Evolutionary conservation across 2,888 invertebrate species (phyloP).

Genomic region (Dryomyza anilis): DNA sequence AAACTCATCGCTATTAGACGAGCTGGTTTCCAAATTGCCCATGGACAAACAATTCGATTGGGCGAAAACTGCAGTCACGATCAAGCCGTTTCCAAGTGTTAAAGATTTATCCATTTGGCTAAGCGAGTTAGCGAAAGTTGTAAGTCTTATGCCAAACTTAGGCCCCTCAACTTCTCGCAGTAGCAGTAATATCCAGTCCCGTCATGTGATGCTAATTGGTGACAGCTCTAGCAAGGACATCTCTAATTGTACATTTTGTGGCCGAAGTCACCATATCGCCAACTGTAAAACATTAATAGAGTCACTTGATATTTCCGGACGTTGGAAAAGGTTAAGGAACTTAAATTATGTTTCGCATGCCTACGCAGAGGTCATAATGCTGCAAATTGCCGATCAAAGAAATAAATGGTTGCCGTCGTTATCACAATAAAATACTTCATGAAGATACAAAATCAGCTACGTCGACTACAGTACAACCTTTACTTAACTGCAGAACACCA

Average conservation of each 20-base stretch:
- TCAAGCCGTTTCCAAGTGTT: slow-evolving; percentile 23
- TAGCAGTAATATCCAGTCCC: no score
- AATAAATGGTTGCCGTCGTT: neutral
- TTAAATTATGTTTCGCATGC: slow-evolving; percentile 17
- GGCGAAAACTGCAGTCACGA: slow-evolving; percentile 11
- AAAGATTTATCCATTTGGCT: slow-evolving; percentile 16
- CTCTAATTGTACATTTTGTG: no score
- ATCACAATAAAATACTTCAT: no score
- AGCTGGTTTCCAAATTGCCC: slow-evolving; percentile 24
- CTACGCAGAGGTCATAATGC: slow-evolving; percentile 7
- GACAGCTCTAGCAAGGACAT: no score
- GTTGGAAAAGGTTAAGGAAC: slow-evolving; percentile 19
- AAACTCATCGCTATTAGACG: slow-evolving; percentile 16
- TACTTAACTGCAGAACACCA: no score
- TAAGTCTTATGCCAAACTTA: slow-evolving; percentile 26
- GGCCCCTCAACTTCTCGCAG: no score
- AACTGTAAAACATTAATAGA: slow-evolving; percentile 3
- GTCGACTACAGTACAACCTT: no score
- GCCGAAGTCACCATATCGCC: no score
- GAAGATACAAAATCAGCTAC: no score
- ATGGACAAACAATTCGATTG: slow-evolving; percentile 16
- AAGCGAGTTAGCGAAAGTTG: slow-evolving; percentile 16
- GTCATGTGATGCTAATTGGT: no score
- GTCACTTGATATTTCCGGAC: no score
- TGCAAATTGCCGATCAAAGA: no score